Evolutionary conservation across 2,113 vertebrate species (phyloP).

Genomic region (Cairina moschata): DNA sequence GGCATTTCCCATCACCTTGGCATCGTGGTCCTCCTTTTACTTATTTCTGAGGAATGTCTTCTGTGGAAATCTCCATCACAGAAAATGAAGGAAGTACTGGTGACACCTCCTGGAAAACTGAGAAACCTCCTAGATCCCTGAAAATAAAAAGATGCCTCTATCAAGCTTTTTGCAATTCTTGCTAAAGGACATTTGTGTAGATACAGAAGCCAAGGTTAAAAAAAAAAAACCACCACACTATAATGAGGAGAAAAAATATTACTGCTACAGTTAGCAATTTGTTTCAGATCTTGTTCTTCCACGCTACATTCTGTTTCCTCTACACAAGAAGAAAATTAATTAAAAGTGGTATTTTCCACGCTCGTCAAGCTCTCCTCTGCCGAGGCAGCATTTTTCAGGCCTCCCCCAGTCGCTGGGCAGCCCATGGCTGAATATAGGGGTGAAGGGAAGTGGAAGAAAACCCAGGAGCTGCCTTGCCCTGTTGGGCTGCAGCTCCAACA

Average conservation of each 20-base stretch:
- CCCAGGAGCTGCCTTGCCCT: neutral
- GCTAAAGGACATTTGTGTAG: neutral
- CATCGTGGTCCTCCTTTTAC: neutral
- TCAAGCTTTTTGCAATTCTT: neutral
- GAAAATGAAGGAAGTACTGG: slow-evolving; percentile 21
- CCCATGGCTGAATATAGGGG: fast-evolving
- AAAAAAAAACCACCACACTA: neutral
- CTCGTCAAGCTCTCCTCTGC: neutral
- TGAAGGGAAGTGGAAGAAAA: neutral
- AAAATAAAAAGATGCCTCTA: neutral
- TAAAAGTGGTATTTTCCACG: neutral
- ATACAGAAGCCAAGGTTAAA: neutral
- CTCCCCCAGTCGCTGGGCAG: neutral
- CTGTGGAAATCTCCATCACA: neutral
- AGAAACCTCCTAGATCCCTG: neutral
- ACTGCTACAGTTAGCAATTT: neutral
- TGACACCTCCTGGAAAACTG: slow-evolving; percentile 55
- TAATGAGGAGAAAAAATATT: neutral
- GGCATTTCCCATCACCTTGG: neutral
- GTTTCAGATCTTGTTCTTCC: neutral
- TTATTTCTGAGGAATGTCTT: neutral
- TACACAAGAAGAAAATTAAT: slow-evolving; percentile 33
- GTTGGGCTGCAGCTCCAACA: neutral
- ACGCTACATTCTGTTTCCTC: neutral
- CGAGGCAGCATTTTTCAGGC: neutral